These are phyloP conservation scores for Perca schrenkii DNA, from an alignment of 2,113 vertebrate genomes.

Conservation along the genomic window DNA sequence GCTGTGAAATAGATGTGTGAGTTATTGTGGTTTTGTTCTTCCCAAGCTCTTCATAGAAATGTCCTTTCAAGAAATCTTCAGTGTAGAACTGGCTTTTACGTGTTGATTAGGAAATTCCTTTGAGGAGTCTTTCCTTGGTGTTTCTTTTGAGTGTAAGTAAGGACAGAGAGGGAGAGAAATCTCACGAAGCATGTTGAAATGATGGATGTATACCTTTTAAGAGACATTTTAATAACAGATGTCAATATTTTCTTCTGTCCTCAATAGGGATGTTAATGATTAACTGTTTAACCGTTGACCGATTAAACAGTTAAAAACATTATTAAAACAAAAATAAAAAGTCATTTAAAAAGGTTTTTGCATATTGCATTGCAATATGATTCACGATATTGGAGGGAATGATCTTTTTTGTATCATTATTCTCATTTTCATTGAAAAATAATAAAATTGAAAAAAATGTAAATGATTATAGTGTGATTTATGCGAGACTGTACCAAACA, in stretches of 20 bases:
- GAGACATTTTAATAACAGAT: background rate
- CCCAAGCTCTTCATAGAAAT: background rate
- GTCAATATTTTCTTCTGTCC: background rate
- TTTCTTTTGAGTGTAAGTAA: slow-evolving; percentile 3
- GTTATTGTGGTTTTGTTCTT: background rate
- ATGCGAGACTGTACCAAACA: too few relatives aligned
- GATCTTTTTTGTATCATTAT: too few relatives aligned
- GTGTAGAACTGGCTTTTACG: background rate
- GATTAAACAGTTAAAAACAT: too few relatives aligned
- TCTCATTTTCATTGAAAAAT: too few relatives aligned
- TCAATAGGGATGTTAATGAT: background rate
- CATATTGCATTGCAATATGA: too few relatives aligned
- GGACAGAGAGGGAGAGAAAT: background rate
- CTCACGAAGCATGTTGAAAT: background rate
- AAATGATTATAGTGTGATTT: too few relatives aligned
- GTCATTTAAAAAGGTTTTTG: too few relatives aligned
- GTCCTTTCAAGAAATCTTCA: background rate
- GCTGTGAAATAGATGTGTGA: background rate
- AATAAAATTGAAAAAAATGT: too few relatives aligned
- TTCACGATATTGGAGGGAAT: too few relatives aligned
- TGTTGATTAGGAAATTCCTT: background rate
- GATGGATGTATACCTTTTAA: background rate
- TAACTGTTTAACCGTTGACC: too few relatives aligned
- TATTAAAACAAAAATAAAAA: too few relatives aligned
- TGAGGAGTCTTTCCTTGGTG: background rate